Conservation (phyloP, 2,797 vertebrate genomes). For the Hypotaenidia okinawae region DNA sequence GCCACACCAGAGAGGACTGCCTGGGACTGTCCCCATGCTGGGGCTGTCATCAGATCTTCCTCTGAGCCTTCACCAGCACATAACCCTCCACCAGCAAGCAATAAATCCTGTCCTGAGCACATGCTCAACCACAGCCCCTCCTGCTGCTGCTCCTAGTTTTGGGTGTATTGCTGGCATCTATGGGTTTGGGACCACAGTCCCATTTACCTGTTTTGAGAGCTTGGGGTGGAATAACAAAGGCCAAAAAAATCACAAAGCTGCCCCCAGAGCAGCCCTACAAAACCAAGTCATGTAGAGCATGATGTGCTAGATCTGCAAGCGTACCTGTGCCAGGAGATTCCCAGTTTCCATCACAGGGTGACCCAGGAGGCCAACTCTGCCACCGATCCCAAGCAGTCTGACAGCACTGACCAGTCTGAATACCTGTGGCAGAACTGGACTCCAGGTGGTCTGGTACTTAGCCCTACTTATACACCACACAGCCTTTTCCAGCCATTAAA, state of each 20-base stretch:
- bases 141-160: neutral
- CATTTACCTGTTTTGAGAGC: neutral
- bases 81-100: neutral
- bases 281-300: neutral
- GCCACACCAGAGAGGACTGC: neutral
- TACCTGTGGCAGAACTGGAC: neutral
- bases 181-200: too few relatives aligned
- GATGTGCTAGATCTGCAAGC: neutral
- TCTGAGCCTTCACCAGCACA: neutral
- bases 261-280: neutral
- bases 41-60: neutral
- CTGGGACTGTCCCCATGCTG: neutral
- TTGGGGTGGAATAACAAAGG: neutral
- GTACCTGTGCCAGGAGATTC: neutral
- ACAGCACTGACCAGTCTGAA: neutral
- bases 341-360: rapidly evolving
- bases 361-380: neutral
- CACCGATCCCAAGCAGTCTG: rapidly evolving
- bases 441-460: neutral
- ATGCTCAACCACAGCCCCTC: neutral
- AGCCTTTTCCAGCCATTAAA: conserved; percentile 51
- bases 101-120: neutral
- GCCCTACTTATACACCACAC: neutral
- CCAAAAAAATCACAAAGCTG: neutral
- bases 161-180: neutral